phyloP scores from a whole-genome alignment of 2,113 vertebrate species.

The Hyaena hyaena region DNA sequence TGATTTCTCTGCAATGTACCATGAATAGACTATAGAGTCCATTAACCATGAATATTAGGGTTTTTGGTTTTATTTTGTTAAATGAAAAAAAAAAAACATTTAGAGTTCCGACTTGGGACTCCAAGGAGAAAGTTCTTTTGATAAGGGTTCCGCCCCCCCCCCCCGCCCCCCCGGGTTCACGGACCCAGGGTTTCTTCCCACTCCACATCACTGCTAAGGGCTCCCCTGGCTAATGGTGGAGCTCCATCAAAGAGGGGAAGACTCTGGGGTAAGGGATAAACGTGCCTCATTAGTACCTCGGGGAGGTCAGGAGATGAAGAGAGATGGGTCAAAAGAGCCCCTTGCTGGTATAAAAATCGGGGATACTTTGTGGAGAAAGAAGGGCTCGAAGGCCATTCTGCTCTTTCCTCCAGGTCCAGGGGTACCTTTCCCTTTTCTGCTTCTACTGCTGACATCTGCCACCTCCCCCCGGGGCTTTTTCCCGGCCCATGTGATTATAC shows the following conservation, averaged over 20 bases:
- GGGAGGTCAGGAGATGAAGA: neutral
- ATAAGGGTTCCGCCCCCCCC: neutral
- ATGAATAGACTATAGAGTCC: neutral
- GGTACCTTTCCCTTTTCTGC: rapidly evolving
- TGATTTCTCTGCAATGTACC: neutral
- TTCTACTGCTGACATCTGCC: rapidly evolving
- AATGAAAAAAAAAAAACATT: neutral
- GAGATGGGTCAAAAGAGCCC: neutral
- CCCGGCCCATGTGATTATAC: too few species aligned
- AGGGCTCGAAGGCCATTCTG: neutral
- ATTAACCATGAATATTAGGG: neutral
- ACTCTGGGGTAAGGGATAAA: neutral
- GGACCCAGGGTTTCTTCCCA: neutral
- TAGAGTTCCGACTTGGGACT: neutral
- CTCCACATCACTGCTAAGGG: neutral
- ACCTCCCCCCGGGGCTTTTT: neutral
- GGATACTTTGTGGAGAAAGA: neutral
- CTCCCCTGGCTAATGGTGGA: neutral
- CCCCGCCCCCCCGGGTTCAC: neutral
- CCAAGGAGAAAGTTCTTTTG: neutral
- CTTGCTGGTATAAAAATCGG: neutral
- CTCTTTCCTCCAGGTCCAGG: neutral
- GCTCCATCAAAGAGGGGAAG: neutral
- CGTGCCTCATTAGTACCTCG: neutral
- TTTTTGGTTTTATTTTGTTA: neutral